Evolutionary conservation across 2,888 invertebrate genomes (phyloP).

Genomic region (Automeris io): DNA sequence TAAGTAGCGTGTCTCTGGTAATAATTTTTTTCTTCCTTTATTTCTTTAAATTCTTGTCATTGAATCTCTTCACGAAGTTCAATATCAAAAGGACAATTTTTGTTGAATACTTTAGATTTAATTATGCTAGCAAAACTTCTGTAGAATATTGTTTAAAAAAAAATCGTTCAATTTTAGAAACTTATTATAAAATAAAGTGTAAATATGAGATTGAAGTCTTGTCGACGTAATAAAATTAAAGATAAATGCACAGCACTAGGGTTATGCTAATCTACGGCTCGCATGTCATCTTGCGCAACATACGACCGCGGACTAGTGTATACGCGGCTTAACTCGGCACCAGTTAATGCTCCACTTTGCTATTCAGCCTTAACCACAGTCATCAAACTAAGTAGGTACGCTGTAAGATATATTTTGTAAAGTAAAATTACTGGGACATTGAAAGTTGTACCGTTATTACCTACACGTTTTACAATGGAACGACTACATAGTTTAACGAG

Average conservation of each 20-base stretch:
- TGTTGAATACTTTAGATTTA: too few relatives aligned
- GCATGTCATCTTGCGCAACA: constrained; percentile 74
- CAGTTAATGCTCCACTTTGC: constrained; percentile 48
- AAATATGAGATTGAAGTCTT: too few relatives aligned
- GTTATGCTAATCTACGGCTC: constrained; percentile 68
- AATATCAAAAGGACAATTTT: too few relatives aligned
- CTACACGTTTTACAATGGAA: constrained; percentile 4
- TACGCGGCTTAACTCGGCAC: constrained; percentile 53
- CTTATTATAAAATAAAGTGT: too few relatives aligned
- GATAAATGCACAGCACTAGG: constrained; percentile 39
- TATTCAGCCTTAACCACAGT: constrained; percentile 37
- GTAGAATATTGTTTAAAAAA: too few relatives aligned
- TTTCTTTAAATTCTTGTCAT: too few relatives aligned
- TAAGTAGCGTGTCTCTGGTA: too few relatives aligned
- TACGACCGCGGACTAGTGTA: constrained; percentile 56
- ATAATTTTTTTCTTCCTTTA: too few relatives aligned
- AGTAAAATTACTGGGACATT: constrained; percentile 25
- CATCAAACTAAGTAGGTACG: constrained; percentile 23
- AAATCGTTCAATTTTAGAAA: too few relatives aligned
- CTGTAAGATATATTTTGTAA: constrained; percentile 26
- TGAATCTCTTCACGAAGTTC: too few relatives aligned
- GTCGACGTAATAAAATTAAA: constrained; percentile 16
- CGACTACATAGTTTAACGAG: constrained; percentile 1
- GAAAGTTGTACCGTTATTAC: constrained; percentile 23
- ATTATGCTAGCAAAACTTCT: too few relatives aligned